A percentile compares a stretch with the other conserved stretches of the same genome.
Conservation (phyloP, 2,888 invertebrate species). For the Agrotis puta region DNA sequence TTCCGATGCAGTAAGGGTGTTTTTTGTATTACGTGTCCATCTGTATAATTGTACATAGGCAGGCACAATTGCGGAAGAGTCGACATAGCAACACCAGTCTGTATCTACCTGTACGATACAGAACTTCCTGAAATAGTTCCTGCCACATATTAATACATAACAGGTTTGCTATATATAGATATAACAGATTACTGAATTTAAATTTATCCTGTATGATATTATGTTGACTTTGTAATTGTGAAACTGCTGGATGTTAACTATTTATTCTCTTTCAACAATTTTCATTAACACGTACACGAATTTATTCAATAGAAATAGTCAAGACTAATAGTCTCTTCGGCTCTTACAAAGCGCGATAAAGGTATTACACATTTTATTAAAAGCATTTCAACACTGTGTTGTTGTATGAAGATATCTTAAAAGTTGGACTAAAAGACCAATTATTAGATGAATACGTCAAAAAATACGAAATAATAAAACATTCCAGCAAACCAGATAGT, state of each 20-base stretch:
- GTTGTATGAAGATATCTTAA: too few species aligned
- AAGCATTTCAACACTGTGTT: too few species aligned
- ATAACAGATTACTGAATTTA: not conserved
- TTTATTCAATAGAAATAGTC: too few species aligned
- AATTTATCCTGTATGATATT: not conserved
- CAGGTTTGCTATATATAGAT: constrained; percentile 23
- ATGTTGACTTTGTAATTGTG: not conserved
- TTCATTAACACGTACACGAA: too few species aligned
- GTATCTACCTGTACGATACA: not conserved
- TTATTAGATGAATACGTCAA: too few species aligned
- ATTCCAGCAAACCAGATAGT: not conserved
- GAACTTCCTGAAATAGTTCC: constrained; percentile 52
- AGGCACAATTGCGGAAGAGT: constrained; percentile 28
- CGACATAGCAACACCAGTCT: constrained; percentile 32
- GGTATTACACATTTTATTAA: too few species aligned
- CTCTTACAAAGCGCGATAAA: too few species aligned
- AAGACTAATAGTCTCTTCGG: too few species aligned
- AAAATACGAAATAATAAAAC: not conserved
- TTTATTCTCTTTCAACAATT: not conserved
- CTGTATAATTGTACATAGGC: too few species aligned
- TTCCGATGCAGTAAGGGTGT: not conserved
- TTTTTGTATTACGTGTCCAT: not conserved
- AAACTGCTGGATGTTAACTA: not conserved
- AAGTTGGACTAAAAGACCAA: not conserved
- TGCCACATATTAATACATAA: constrained; percentile 1